Conservation (phyloP, 1,140 invertebrate species). For the Diorhabda carinulata region DNA sequence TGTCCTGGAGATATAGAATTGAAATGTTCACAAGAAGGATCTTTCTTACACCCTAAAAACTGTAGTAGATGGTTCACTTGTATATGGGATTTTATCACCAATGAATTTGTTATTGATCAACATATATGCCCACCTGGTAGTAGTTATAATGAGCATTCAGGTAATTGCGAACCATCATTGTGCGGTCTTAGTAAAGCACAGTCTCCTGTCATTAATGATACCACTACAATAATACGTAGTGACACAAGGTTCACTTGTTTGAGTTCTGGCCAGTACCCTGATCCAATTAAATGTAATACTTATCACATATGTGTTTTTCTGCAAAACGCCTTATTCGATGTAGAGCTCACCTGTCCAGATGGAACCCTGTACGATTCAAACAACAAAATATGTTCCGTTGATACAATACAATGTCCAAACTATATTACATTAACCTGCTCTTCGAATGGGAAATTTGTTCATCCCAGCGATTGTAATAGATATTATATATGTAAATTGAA, state of each 20-base stretch:
- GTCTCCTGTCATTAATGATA: background rate
- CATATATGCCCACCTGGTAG: conserved; percentile 29
- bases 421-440: conserved; percentile 29
- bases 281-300: background rate
- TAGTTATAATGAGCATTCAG: conserved; percentile 21
- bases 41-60: conserved; percentile 33
- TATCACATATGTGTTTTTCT: background rate
- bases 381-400: conserved; percentile 32
- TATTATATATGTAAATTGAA: conserved; percentile 38
- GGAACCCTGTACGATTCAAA: conserved; percentile 32
- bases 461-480: conserved; percentile 36
- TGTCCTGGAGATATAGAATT: conserved; percentile 34
- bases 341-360: conserved; percentile 25
- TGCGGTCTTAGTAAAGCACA: background rate
- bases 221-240: background rate
- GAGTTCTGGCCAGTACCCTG: background rate
- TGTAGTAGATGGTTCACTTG: conserved; percentile 39
- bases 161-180: conserved; percentile 16
- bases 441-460: conserved; percentile 26
- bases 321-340: conserved; percentile 11
- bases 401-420: conserved; percentile 39
- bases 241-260: background rate
- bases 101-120: conserved; percentile 31
- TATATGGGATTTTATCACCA: conserved; percentile 28
- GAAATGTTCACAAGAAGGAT: conserved; percentile 27